Conservation (phyloP, 2,888 invertebrate genomes). For the Epistrophe grossulariae region DNA sequence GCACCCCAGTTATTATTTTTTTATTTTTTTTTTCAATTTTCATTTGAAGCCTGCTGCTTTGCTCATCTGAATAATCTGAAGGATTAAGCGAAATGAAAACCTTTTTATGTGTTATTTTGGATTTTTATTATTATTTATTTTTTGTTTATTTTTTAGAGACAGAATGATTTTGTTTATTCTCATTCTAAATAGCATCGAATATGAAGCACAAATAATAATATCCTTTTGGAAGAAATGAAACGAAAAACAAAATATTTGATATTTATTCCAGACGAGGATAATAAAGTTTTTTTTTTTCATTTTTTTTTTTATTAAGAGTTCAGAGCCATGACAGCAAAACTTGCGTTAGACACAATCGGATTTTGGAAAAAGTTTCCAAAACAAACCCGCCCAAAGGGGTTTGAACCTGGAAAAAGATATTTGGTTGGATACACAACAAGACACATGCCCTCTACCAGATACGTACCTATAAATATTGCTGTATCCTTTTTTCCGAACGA, state of each 20-base stretch:
- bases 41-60: constrained; percentile 38
- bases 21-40: constrained; percentile 21
- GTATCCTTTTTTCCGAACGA: constrained; percentile 41
- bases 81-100: constrained; percentile 71
- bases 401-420: neutral
- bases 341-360: constrained; percentile 69
- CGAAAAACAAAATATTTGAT: constrained; percentile 18
- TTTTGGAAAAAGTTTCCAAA: constrained; percentile 50
- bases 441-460: constrained; percentile 23
- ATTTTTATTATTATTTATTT: constrained; percentile 8
- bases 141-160: constrained; percentile 12
- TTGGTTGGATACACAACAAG: constrained; percentile 19
- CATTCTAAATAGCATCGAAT: constrained; percentile 36
- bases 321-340: constrained; percentile 59
- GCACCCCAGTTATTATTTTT: constrained; percentile 31
- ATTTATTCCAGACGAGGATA: constrained; percentile 58
- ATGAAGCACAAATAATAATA: constrained; percentile 35
- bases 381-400: constrained; percentile 16
- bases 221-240: constrained; percentile 23
- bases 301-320: constrained; percentile 9
- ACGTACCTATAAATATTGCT: constrained; percentile 31
- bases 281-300: constrained; percentile 51
- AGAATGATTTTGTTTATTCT: constrained; percentile 42
- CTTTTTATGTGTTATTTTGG: constrained; percentile 62
- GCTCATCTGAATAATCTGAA: constrained; percentile 67